Evolutionary conservation across 2,113 vertebrate species (phyloP).

Genomic region (Anhinga anhinga): DNA sequence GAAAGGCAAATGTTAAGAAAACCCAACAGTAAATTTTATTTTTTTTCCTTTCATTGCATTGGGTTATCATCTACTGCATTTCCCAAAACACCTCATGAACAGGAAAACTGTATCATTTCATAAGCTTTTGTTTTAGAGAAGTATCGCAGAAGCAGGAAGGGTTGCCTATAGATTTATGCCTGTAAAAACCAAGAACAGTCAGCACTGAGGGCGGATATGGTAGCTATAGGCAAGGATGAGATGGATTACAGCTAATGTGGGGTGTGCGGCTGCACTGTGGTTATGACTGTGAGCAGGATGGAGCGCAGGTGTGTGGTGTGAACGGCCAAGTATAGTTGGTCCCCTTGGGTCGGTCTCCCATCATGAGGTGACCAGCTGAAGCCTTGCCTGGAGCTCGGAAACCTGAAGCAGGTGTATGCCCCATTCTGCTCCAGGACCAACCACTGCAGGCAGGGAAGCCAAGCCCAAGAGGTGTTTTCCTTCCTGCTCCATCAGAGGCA

Average conservation of each 20-base stretch:
- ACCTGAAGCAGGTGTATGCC: neutral
- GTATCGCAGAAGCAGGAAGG: neutral
- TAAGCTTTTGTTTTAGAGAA: neutral
- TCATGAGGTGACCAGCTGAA: neutral
- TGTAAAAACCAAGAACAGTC: neutral
- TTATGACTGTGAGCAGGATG: neutral
- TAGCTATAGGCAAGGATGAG: neutral
- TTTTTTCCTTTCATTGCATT: neutral
- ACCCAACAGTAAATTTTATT: neutral
- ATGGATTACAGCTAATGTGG: neutral
- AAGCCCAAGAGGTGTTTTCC: neutral
- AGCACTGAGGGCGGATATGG: neutral
- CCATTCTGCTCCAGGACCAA: neutral
- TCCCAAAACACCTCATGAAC: neutral
- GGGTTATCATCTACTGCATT: neutral
- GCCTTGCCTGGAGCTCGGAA: neutral
- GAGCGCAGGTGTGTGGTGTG: accelerated
- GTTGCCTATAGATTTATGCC: neutral
- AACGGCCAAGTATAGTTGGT: neutral
- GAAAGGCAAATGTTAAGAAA: neutral
- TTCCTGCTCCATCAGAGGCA: neutral
- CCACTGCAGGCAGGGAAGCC: neutral
- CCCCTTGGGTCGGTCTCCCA: neutral
- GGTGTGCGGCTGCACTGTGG: accelerated
- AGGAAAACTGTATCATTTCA: neutral